Evolutionary conservation across 2,113 vertebrate genomes (phyloP), one percentile per base, ranked within the genome.

Genomic region (Aegotheles bennettii): DNA sequence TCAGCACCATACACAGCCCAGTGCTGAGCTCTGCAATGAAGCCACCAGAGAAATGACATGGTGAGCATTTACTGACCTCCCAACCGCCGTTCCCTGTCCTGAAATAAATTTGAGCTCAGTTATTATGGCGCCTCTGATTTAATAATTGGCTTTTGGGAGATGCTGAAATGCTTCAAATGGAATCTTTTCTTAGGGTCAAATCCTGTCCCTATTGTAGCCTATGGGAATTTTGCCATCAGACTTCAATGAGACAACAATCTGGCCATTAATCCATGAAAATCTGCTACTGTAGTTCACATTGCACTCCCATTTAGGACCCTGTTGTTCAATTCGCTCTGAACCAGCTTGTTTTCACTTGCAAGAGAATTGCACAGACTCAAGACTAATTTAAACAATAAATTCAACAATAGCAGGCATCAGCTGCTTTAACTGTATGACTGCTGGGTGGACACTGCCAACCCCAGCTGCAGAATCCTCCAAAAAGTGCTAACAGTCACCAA

Each of bases 91-190:
- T 96, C 81, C 69, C 48, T 57, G 47, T 70, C 87, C 94, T 63
- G 50, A 91, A 96, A 95, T 95, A 97, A 95, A 95, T 96, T 89
- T 89, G 50, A 89, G 81, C 57, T 88, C 67, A 51, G 77, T 82
- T 94, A 80, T 91, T 94, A 92, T 5, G 51, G 90, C 1, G 64
- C 88, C 90, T 94, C 56, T 78, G 87, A 90, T 95, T 86, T 77
- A 89, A 92, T 90, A 90, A 91, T 65, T 74, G 90, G 84, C 90
- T 95, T 94, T 95, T 94, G 80, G 89, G 87, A 95, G 78, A 95
- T 35, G 59, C 51, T 93, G 91, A 90, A 84, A 85, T 91, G 81
- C 71, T 95, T 86, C 81, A 85, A 47, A 94, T 53, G 60, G 87
- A 74, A 90, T 89, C 57, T 91, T 91, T 89, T 84, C 84, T 80